Evolutionary conservation across 2,797 vertebrate species (phyloP).

Genomic region (Mormyrus hasselquistii): DNA sequence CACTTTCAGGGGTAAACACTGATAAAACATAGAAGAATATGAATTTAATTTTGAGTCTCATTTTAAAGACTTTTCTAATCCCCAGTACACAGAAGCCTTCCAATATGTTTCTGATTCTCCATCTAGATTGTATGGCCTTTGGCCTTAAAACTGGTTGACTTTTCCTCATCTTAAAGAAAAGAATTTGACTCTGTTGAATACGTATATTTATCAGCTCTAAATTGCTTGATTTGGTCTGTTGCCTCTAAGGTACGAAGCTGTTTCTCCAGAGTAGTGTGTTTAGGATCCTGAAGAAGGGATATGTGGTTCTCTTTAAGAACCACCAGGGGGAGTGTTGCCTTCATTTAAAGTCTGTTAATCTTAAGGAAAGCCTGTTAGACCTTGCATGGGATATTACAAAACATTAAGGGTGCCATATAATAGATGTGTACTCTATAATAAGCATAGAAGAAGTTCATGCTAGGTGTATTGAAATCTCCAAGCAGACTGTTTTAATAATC

Average conservation of each 20-base stretch:
- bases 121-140: neutral
- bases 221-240: conserved; percentile 13
- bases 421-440: neutral
- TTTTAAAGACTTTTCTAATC: conserved; percentile 15
- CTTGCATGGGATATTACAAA: neutral
- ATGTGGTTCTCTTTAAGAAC: neutral
- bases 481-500: neutral
- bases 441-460: neutral
- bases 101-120: conserved; percentile 14
- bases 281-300: neutral
- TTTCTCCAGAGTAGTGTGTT: neutral
- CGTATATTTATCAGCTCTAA: conserved; percentile 8
- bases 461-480: neutral
- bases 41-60: neutral
- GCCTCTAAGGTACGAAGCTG: neutral
- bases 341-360: neutral
- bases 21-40: conserved; percentile 3
- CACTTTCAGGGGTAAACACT: conserved; percentile 9
- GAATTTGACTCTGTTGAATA: conserved; percentile 2
- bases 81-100: neutral
- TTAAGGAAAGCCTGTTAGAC: neutral
- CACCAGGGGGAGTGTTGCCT: conserved; percentile 14
- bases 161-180: neutral
- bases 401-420: neutral
- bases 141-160: neutral